Evolutionary conservation across 2,888 invertebrate genomes (phyloP).

Genomic region (Hetaerina titia): DNA sequence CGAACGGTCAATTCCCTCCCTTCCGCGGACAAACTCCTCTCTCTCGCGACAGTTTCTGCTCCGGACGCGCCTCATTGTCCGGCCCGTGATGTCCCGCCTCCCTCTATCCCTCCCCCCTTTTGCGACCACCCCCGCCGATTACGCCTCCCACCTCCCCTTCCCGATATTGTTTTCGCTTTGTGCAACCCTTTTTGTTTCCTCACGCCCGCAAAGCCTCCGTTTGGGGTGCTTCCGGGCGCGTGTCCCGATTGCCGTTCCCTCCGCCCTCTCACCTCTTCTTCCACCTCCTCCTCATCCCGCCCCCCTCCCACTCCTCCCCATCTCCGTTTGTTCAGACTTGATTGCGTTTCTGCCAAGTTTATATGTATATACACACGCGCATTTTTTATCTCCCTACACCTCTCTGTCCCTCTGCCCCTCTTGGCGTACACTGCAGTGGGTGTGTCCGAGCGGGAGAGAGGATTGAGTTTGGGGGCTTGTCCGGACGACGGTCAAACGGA

Average conservation of each 20-base stretch:
- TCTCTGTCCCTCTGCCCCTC: not conserved
- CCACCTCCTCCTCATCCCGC: not conserved
- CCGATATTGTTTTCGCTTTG: conserved; percentile 62
- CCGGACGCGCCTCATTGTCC: conserved; percentile 54
- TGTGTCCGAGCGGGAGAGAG: not conserved
- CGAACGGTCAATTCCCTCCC: not conserved
- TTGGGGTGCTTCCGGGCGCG: not conserved
- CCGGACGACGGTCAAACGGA: not conserved
- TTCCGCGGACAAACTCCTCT: not conserved
- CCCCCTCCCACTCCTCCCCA: not conserved
- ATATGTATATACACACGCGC: not conserved
- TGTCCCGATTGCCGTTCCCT: not conserved
- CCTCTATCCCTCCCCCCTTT: not conserved
- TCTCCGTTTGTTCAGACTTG: conserved; percentile 34
- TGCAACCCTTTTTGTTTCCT: conserved; percentile 39
- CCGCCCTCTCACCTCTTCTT: not conserved
- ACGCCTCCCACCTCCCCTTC: not conserved
- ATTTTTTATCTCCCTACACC: not conserved
- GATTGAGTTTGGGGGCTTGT: not conserved
- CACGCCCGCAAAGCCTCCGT: conserved; percentile 6
- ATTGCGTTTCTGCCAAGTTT: conserved; percentile 18
- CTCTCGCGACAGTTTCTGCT: conserved; percentile 51
- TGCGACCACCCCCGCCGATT: conserved; percentile 30
- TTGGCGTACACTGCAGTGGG: not conserved
- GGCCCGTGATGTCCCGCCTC: not conserved